These are phyloP conservation scores for Pristionchus fissidentatus DNA, from an alignment of 2,888 invertebrate genomes.

Conservation along the genomic window DNA sequence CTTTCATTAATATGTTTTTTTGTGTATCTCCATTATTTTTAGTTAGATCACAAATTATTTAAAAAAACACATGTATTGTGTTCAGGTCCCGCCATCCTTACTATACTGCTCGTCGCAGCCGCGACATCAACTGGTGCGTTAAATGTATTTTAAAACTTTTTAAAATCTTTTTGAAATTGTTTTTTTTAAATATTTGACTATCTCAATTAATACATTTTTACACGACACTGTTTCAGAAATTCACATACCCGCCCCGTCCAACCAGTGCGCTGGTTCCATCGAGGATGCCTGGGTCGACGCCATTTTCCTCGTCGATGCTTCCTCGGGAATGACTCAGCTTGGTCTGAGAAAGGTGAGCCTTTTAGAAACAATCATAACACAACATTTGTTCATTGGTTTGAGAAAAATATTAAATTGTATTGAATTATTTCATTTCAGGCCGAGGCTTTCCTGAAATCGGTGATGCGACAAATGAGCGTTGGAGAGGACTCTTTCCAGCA, in stretches of 20 bases:
- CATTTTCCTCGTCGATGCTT: constrained; percentile 35
- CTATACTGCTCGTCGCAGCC: background rate
- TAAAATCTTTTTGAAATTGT: no score
- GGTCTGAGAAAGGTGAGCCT: constrained; percentile 16
- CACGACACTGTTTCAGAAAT: background rate
- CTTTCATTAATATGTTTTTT: no score
- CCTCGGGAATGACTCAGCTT: background rate
- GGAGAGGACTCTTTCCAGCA: background rate
- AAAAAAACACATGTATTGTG: no score
- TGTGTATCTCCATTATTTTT: no score
- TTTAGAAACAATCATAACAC: background rate
- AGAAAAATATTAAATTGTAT: background rate
- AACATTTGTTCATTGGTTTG: background rate
- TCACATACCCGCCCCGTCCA: background rate
- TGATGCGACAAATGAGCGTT: background rate
- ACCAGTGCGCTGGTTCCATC: background rate
- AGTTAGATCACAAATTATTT: no score
- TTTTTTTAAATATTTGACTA: no score
- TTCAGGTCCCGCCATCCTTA: background rate
- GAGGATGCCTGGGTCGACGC: background rate
- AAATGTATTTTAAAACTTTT: no score
- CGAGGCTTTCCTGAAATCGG: background rate
- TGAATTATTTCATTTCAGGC: no score
- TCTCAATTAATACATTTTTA: no score
- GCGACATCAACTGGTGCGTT: background rate